Conservation (phyloP, 2,113 vertebrate genomes). For the Columba livia region DNA sequence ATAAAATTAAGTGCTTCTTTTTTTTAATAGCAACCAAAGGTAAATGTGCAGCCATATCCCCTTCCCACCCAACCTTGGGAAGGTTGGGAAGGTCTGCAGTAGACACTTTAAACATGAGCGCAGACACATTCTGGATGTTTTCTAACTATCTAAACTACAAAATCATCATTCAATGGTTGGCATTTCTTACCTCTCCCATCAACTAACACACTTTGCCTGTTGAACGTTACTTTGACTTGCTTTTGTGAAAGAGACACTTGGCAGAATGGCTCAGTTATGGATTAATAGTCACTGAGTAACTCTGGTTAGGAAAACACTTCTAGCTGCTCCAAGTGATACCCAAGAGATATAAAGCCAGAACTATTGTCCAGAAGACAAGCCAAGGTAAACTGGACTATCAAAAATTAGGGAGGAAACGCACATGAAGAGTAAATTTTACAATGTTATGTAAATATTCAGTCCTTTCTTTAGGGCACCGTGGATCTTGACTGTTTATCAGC, state of each 20-base stretch:
- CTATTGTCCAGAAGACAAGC: neutral
- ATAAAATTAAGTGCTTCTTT: neutral
- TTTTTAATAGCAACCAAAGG: neutral
- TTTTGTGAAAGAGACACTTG: neutral
- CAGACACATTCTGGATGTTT: neutral
- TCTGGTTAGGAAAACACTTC: neutral
- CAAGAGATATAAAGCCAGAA: neutral
- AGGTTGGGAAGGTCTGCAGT: neutral
- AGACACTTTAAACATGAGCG: neutral
- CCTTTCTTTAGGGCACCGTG: neutral
- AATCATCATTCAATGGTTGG: neutral
- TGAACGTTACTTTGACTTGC: neutral
- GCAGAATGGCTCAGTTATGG: neutral
- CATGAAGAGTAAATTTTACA: neutral
- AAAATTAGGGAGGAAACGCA: neutral
- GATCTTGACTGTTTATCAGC: neutral
- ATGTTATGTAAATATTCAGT: neutral
- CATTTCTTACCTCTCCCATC: neutral
- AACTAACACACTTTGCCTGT: rapidly evolving
- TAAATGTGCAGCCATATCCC: neutral
- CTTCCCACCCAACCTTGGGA: neutral
- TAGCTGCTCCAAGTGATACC: neutral
- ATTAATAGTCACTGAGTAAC: neutral
- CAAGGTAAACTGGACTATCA: neutral
- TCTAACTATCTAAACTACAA: neutral